A percentile compares a stretch with the other conserved stretches of the same genome.
Evolutionary conservation across 2,888 invertebrate genomes (phyloP).

Genomic region (Drosophila limbata): DNA sequence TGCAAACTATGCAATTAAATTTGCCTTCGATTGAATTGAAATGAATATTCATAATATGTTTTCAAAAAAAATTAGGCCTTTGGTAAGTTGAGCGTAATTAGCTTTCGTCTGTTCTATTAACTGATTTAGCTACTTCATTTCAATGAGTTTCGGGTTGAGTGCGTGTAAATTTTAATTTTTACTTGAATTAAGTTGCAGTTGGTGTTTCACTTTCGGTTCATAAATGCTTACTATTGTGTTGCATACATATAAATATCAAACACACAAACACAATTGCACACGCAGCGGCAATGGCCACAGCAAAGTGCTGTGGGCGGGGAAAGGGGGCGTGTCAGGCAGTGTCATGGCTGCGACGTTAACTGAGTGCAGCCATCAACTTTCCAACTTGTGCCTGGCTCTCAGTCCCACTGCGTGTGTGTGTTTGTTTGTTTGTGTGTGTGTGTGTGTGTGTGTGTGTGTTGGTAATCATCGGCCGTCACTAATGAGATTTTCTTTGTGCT

Average conservation of each 20-base stretch:
- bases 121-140: conserved; percentile 2
- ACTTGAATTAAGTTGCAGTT: conserved; percentile 5
- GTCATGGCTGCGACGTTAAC: conserved; percentile 60
- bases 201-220: conserved; percentile 23
- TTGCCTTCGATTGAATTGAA: not conserved
- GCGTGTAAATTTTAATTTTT: conserved; percentile 8
- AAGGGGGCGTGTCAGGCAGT: conserved; percentile 56
- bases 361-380: conserved; percentile 70
- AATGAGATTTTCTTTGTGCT: conserved; percentile 58
- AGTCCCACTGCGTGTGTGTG: conserved; percentile 26
- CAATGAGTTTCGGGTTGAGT: not conserved
- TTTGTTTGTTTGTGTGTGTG: conserved; percentile 20
- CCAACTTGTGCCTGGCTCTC: conserved; percentile 50
- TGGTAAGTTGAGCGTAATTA: conserved; percentile 2
- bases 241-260: conserved; percentile 6
- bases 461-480: conserved; percentile 60
- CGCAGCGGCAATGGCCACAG: conserved; percentile 41
- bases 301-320: conserved; percentile 24
- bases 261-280: conserved; percentile 15
- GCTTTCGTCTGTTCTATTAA: not conserved
- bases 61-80: not conserved
- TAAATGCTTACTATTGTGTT: conserved; percentile 41
- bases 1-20: not conserved
- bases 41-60: not conserved
- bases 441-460: conserved; percentile 14